Percentiles rank a stretch among this genome's conserved stretches.
phyloP scores from a whole-genome alignment of 2,113 vertebrate genomes.

The Eleginops maclovinus region DNA sequence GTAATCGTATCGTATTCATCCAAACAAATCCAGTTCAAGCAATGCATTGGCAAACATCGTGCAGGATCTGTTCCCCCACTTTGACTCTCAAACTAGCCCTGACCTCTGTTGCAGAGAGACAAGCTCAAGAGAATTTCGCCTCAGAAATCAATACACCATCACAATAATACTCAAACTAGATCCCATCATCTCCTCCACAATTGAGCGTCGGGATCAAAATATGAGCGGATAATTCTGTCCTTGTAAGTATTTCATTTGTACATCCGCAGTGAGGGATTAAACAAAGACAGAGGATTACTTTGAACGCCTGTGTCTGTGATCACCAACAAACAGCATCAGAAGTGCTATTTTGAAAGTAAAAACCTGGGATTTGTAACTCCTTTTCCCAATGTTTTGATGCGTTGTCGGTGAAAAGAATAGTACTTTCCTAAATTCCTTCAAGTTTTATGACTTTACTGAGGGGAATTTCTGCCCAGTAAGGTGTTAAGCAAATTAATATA shows the following conservation, averaged over 20 bases:
- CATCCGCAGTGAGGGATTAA: slow-evolving; percentile 43
- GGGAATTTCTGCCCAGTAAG: no score
- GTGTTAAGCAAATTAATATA: no score
- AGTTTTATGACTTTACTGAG: no score
- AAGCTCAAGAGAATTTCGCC: not conserved
- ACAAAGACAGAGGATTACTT: slow-evolving; percentile 54
- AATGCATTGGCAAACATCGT: not conserved
- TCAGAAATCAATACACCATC: slow-evolving; percentile 7
- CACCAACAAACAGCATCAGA: slow-evolving; percentile 21
- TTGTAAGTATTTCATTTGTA: not conserved
- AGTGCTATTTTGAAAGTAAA: slow-evolving; percentile 3
- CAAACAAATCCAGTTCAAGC: not conserved
- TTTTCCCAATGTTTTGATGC: not conserved
- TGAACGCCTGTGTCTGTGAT: slow-evolving; percentile 20
- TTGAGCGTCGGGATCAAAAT: not conserved
- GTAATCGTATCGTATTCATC: no score
- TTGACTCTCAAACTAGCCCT: not conserved
- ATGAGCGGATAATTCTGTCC: not conserved
- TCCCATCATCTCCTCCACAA: not conserved
- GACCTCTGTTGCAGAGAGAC: not conserved
- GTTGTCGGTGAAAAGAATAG: no score
- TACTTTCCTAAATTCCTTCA: no score
- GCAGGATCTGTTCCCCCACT: not conserved
- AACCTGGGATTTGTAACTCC: slow-evolving; percentile 1
- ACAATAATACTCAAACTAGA: slow-evolving; percentile 22